Percentiles rank a stretch among this genome's conserved stretches.
Evolutionary conservation across 2,888 invertebrate species (phyloP).

Genomic region (Thymelicus lineola): DNA sequence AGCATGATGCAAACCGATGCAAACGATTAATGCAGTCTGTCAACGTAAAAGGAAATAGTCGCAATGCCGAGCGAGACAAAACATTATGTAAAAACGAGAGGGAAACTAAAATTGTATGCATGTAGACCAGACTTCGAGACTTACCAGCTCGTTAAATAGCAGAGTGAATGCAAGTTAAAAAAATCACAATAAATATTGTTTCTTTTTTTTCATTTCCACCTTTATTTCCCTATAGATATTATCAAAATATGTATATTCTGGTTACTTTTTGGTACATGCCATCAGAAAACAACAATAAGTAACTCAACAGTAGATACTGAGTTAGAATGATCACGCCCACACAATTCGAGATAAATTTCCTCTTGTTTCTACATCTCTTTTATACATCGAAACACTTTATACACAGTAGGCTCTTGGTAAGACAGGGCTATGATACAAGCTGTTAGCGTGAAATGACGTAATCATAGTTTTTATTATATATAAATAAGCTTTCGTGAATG

Average conservation of each 20-base stretch:
- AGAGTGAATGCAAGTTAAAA: no score
- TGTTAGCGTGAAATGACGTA: constrained; percentile 33
- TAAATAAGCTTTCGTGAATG: no score
- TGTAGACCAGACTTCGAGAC: no score
- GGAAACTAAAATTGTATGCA: no score
- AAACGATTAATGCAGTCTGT: not conserved
- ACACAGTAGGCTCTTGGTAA: constrained; percentile 76
- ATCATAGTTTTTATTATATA: not conserved
- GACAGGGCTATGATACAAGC: constrained; percentile 52
- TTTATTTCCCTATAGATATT: not conserved
- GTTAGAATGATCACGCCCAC: constrained; percentile 65
- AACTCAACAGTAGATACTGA: constrained; percentile 36
- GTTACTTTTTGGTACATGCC: not conserved
- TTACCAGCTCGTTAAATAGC: no score
- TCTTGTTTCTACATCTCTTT: constrained; percentile 78
- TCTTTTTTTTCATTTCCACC: not conserved
- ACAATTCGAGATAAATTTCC: constrained; percentile 72
- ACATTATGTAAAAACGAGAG: not conserved
- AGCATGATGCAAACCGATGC: not conserved
- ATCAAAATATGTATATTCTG: not conserved
- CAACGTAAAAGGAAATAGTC: not conserved
- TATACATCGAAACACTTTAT: constrained; percentile 78
- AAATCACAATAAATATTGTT: no score
- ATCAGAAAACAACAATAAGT: constrained; percentile 39
- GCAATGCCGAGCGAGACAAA: not conserved